These are phyloP conservation scores for Ornithoptera alexandrae DNA, from an alignment of 2,888 invertebrate species.

Conservation along the genomic window DNA sequence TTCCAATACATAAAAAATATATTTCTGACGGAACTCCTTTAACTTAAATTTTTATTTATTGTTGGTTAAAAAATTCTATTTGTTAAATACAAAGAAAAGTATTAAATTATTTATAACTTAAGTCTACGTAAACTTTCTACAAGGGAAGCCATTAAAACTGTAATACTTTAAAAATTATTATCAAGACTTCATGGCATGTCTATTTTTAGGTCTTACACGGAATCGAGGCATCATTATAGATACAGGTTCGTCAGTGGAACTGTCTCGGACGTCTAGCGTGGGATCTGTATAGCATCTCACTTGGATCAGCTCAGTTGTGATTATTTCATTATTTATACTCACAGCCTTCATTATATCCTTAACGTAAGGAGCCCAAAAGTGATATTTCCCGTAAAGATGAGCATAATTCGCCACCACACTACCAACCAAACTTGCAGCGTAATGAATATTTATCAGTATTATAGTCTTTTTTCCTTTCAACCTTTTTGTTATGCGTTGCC, in stretches of 20 bases:
- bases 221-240: slow-evolving; percentile 32
- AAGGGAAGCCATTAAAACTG: too few species aligned
- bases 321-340: slow-evolving; percentile 50
- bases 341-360: slow-evolving; percentile 55
- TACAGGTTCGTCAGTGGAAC: slow-evolving; percentile 38
- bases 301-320: slow-evolving; percentile 53
- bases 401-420: slow-evolving; percentile 54
- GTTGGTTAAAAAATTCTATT: too few species aligned
- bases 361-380: slow-evolving; percentile 59
- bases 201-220: slow-evolving; percentile 5
- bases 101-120: too few species aligned
- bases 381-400: slow-evolving; percentile 57
- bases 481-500: slow-evolving; percentile 43
- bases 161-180: background rate
- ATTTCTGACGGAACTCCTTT: too few species aligned
- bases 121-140: too few species aligned
- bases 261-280: slow-evolving; percentile 47
- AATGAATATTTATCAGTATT: slow-evolving; percentile 49
- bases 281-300: slow-evolving; percentile 55
- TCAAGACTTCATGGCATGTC: background rate
- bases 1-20: too few species aligned
- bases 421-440: slow-evolving; percentile 49
- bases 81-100: too few species aligned
- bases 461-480: slow-evolving; percentile 50
- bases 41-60: too few species aligned